Evolutionary conservation across 2,797 vertebrate genomes (phyloP), one percentile per base, ranked within the genome.

Genomic region (Lycodopsis pacificus): DNA sequence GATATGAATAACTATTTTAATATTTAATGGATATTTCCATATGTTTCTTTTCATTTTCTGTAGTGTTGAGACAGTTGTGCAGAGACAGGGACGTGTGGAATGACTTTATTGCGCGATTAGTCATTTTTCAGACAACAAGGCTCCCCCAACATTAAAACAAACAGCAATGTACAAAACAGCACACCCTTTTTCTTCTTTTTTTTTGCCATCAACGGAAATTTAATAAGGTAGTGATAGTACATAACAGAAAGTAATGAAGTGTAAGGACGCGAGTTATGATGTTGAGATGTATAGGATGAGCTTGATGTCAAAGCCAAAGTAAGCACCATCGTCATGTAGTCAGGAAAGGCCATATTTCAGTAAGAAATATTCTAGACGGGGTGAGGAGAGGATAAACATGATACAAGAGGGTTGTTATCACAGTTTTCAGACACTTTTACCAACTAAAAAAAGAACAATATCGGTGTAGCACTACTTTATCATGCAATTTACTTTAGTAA

Each of bases 401-500:
- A 92, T 92, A 95, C 93, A 93, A 93, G 92, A 94, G 92, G 91
- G 89, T 92, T 80, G 91, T 94, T 93, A 95, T 96, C 95, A 95
- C 95, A 95, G 93, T 96, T 94, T 94, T 95, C 92, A 95, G 94
- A 95, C 94, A 95, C 92, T 94, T 94, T 93, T 92, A 94, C 91
- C 92, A 94, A 95, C 93, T 93, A 94, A 94, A 94, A 83, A 85
- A 88, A 93, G 86, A 95, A 93, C 92, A 95, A 95, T 94, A 95
- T 94, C 84, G 92, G 93, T 95, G 93, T 94, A 96, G 94, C 94
- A 95, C 94, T 96, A 95, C 90, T 93, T 95, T 93, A 91, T 95
- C 95, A 96, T 96, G 95, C 95, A 96, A 93, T 94, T 95, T 93
- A 95, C 94, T 95, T 95, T 92, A 95, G 94, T 95, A 95, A 95